These are phyloP conservation scores for Omphaloscelis lunosa DNA, from an alignment of 2,888 invertebrate genomes.

Conservation along the genomic window DNA sequence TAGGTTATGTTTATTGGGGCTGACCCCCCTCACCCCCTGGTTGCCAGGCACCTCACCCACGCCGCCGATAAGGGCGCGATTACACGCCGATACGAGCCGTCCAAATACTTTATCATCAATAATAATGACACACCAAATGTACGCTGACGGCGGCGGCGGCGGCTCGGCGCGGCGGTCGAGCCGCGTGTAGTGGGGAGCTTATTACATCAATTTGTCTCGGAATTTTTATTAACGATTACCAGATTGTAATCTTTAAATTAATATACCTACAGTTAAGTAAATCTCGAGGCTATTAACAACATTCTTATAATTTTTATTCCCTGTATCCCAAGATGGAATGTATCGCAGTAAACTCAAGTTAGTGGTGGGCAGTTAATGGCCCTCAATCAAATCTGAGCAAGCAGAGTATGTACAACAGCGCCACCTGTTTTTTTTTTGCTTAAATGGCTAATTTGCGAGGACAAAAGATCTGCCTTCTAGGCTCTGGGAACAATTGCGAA, in stretches of 20 bases:
- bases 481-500: conserved; percentile 31
- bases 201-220: background rate
- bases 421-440: conserved; percentile 61
- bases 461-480: conserved; percentile 14
- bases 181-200: background rate
- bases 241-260: background rate
- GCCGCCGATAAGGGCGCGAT: conserved; percentile 45
- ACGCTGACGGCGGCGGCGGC: background rate
- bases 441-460: conserved; percentile 53
- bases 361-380: conserved; percentile 3
- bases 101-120: conserved; percentile 53
- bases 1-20: conserved; percentile 1
- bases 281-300: background rate
- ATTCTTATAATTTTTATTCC: background rate
- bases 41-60: conserved; percentile 1
- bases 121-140: conserved; percentile 44
- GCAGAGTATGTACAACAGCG: conserved; percentile 20
- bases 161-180: no score
- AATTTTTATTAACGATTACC: conserved; percentile 10
- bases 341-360: background rate
- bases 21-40: background rate
- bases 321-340: background rate
- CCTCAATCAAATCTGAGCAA: conserved; percentile 23
- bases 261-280: background rate
- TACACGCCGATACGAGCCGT: conserved; percentile 51